phyloP scores from a whole-genome alignment of 1,140 invertebrate genomes.

The Piezodorus guildinii region DNA sequence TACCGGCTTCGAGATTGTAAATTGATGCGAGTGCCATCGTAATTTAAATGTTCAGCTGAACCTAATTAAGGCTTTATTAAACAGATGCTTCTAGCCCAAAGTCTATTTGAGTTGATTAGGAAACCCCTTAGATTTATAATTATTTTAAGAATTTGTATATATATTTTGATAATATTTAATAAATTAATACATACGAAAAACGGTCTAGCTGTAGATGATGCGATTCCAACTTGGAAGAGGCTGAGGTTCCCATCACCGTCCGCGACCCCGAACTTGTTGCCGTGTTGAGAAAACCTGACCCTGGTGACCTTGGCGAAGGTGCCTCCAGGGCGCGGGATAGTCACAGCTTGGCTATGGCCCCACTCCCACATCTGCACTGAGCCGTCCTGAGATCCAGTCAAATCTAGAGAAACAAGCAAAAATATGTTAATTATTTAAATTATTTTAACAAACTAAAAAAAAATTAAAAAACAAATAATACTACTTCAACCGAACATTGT shows the following conservation, averaged over 20 bases:
- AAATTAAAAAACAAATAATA: no score
- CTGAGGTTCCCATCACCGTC: constrained; percentile 85
- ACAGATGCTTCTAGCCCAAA: no score
- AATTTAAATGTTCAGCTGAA: no score
- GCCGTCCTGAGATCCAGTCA: constrained; percentile 94
- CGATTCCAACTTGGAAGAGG: constrained; percentile 77
- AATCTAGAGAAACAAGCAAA: constrained; percentile 51
- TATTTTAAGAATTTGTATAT: no score
- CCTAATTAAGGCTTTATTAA: no score
- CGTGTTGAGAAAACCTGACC: constrained; percentile 88
- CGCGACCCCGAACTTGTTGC: constrained; percentile 95
- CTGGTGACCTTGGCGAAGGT: constrained; percentile 93
- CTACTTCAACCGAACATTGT: no score
- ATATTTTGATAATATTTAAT: no score
- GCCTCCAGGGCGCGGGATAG: constrained; percentile 76
- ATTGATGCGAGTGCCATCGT: no score
- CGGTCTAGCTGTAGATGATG: constrained; percentile 68
- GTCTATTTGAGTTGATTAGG: no score
- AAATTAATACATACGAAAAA: constrained; percentile 72
- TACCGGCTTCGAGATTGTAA: no score
- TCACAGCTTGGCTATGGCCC: constrained; percentile 82
- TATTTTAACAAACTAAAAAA: no score
- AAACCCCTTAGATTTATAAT: no score
- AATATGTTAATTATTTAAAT: not conserved
- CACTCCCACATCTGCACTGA: constrained; percentile 97